Evolutionary conservation across 2,888 invertebrate genomes (phyloP).

Genomic region (Creontiades dilutus): DNA sequence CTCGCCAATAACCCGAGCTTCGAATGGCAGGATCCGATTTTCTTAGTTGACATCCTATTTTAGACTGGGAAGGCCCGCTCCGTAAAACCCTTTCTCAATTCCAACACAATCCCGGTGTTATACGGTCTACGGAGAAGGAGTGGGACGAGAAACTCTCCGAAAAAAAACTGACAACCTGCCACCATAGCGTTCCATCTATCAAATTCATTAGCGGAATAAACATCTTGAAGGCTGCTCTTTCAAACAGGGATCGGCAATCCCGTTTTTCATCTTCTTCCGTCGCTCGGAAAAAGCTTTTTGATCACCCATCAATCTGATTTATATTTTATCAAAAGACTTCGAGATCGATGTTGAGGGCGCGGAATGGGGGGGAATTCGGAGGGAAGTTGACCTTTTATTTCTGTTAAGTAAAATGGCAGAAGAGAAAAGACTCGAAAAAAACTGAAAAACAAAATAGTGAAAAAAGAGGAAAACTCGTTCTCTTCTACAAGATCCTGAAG

Average conservation of each 20-base stretch:
- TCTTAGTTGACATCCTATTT: no score
- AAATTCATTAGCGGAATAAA: slow-evolving; percentile 30
- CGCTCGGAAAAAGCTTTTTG: slow-evolving; percentile 42
- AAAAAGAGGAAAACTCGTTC: background rate
- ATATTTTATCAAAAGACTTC: slow-evolving; percentile 46
- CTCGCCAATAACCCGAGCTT: no score
- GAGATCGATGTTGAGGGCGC: background rate
- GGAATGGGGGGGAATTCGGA: no score
- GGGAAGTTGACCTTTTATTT: background rate
- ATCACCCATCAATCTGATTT: slow-evolving; percentile 52
- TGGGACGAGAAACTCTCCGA: background rate
- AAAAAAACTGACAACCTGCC: slow-evolving; percentile 26
- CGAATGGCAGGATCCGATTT: no score
- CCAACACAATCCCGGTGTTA: no score
- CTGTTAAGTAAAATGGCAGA: background rate
- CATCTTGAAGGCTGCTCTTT: background rate
- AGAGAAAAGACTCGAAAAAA: background rate
- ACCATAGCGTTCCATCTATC: background rate
- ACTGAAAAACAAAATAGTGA: background rate
- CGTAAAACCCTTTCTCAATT: no score
- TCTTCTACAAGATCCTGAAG: background rate
- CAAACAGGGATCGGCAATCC: background rate
- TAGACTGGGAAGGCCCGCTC: no score
- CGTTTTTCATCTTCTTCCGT: background rate
- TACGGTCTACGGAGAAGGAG: no score